Conservation (phyloP, 1,140 invertebrate genomes). For the Aradophagus sp. region DNA sequence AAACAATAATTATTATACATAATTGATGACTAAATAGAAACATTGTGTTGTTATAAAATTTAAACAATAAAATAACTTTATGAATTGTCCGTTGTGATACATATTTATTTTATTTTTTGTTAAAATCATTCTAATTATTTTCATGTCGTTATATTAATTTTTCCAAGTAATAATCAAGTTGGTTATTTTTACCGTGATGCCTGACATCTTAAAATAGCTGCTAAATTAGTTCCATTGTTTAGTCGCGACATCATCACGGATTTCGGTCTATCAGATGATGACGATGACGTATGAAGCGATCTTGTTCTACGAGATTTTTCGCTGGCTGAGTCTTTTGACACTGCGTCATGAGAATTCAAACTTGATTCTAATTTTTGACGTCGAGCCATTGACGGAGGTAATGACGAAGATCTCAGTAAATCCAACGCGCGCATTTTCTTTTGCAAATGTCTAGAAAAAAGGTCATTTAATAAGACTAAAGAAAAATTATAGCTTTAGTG, state of each 20-base stretch:
- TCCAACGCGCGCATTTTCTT: constrained; percentile 81
- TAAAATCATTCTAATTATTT: too few relatives aligned
- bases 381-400: constrained; percentile 82
- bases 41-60: too few relatives aligned
- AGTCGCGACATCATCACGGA: constrained; percentile 73
- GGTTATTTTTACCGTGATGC: constrained; percentile 78
- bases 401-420: constrained; percentile 79
- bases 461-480: too few relatives aligned
- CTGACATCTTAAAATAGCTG: constrained; percentile 81
- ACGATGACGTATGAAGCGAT: constrained; percentile 46
- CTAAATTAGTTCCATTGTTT: constrained; percentile 79
- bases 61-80: too few relatives aligned
- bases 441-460: constrained; percentile 77
- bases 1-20: constrained; percentile 10
- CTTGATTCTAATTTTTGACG: constrained; percentile 76
- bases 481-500: too few relatives aligned
- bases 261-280: constrained; percentile 66
- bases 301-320: constrained; percentile 50
- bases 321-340: constrained; percentile 67
- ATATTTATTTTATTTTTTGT: too few relatives aligned
- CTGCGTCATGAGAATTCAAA: constrained; percentile 65
- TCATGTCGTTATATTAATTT: too few relatives aligned
- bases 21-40: too few relatives aligned
- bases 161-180: too few relatives aligned
- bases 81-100: too few relatives aligned